Evolutionary conservation across 2,113 vertebrate genomes (phyloP).

Genomic region (Zosterops pallidus): DNA sequence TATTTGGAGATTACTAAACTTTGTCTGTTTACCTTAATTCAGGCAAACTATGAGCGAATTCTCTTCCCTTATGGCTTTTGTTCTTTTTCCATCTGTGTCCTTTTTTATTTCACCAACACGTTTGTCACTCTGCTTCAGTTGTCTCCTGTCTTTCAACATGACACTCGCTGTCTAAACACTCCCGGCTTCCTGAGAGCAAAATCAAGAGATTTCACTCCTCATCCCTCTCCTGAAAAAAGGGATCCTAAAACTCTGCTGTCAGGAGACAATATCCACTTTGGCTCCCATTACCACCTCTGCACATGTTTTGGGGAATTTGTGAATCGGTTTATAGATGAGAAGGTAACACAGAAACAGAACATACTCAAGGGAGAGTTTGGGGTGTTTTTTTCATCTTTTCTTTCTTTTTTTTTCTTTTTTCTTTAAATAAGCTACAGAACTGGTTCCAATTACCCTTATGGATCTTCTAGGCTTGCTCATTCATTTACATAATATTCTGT

Average conservation of each 20-base stretch:
- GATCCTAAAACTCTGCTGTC: background rate
- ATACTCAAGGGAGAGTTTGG: fast-evolving
- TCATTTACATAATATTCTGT: background rate
- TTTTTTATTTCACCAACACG: slow-evolving; percentile 27
- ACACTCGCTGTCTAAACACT: slow-evolving; percentile 49
- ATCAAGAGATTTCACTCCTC: slow-evolving; percentile 19
- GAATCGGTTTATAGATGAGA: background rate
- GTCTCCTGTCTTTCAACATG: slow-evolving; percentile 15
- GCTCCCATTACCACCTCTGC: background rate
- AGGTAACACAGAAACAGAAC: background rate
- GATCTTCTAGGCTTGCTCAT: background rate
- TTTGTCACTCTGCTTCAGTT: slow-evolving; percentile 46
- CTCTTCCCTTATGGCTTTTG: slow-evolving; percentile 33
- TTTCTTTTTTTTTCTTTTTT: background rate
- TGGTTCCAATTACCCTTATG: background rate
- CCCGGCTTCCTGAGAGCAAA: background rate
- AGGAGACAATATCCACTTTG: background rate
- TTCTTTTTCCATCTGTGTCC: slow-evolving; percentile 63
- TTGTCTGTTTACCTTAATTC: slow-evolving; percentile 28
- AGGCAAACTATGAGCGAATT: background rate
- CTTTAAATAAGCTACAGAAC: background rate
- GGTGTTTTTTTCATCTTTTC: fast-evolving
- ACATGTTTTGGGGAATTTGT: background rate
- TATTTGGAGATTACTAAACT: background rate
- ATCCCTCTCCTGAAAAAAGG: background rate